Conservation (phyloP, 1,140 invertebrate genomes). For the Pseudomyrmex flavicornis region DNA sequence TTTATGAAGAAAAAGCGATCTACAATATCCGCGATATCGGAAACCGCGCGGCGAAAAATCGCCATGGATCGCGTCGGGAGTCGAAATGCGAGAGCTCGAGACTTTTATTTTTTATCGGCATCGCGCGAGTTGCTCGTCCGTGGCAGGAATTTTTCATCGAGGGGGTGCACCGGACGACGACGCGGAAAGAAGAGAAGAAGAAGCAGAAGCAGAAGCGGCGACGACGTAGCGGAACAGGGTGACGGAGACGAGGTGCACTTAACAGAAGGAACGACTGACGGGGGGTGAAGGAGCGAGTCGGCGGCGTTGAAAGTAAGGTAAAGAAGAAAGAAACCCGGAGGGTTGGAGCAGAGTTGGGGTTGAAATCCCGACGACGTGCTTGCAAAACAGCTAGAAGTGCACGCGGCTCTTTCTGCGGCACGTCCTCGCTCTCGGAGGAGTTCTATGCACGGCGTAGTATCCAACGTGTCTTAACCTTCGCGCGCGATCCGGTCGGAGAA, state of each 20-base stretch:
- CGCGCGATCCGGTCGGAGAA: slow-evolving; percentile 58
- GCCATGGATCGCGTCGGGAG: not conserved
- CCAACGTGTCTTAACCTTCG: slow-evolving; percentile 42
- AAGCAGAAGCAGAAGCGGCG: slow-evolving; percentile 22
- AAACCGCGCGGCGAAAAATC: slow-evolving; percentile 34
- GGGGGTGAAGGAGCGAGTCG: slow-evolving; percentile 32
- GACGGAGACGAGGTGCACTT: slow-evolving; percentile 73
- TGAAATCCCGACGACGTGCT: not conserved
- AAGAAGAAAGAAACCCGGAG: slow-evolving; percentile 57
- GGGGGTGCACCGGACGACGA: slow-evolving; percentile 35
- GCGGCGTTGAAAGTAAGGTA: slow-evolving; percentile 49
- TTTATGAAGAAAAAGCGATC: not conserved
- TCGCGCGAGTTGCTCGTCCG: slow-evolving; percentile 33
- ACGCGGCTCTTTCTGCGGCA: slow-evolving; percentile 50
- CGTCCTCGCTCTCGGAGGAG: slow-evolving; percentile 19
- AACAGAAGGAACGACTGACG: slow-evolving; percentile 57
- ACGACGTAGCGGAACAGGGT: slow-evolving; percentile 65
- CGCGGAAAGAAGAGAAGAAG: slow-evolving; percentile 23
- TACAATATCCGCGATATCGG: slow-evolving; percentile 8
- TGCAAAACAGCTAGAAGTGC: slow-evolving; percentile 53
- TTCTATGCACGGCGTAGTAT: not conserved
- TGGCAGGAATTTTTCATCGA: slow-evolving; percentile 73
- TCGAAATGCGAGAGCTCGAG: slow-evolving; percentile 57
- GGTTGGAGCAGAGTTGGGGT: slow-evolving; percentile 20
- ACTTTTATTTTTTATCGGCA: slow-evolving; percentile 67